Evolutionary conservation across 2,797 vertebrate genomes (phyloP).

Genomic region (Pseudotriccus pelzelni): DNA sequence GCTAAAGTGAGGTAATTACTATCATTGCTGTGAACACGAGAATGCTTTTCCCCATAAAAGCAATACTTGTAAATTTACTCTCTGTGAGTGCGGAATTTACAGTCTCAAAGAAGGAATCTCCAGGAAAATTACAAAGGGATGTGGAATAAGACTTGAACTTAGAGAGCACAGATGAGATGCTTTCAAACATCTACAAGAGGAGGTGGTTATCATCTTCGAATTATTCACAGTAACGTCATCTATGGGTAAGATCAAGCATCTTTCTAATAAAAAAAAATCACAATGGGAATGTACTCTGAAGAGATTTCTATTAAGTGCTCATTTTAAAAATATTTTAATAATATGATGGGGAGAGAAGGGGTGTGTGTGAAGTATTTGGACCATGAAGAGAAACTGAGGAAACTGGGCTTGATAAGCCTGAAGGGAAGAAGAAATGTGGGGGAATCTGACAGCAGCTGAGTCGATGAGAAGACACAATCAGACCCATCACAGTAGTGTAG

Average conservation of each 20-base stretch:
- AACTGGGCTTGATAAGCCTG: neutral
- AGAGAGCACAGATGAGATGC: neutral
- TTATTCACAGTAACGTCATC: neutral
- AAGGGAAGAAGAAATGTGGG: neutral
- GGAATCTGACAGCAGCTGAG: neutral
- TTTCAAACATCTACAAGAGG: neutral
- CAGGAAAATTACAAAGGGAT: neutral
- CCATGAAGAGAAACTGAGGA: neutral
- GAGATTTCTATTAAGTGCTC: neutral
- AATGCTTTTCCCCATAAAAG: neutral
- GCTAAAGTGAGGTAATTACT: neutral
- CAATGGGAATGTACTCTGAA: neutral
- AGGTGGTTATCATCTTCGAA: neutral
- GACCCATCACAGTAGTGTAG: neutral
- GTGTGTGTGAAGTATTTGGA: neutral
- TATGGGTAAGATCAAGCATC: neutral
- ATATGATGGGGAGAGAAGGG: neutral
- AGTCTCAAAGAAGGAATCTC: neutral
- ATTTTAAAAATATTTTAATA: neutral
- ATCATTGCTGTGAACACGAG: neutral
- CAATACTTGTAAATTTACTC: neutral
- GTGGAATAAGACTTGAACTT: neutral
- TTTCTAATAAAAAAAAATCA: neutral
- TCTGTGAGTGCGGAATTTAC: neutral
- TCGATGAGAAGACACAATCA: neutral